Evolutionary conservation across 2,888 invertebrate genomes (phyloP).

Genomic region (Bellardia pandia): DNA sequence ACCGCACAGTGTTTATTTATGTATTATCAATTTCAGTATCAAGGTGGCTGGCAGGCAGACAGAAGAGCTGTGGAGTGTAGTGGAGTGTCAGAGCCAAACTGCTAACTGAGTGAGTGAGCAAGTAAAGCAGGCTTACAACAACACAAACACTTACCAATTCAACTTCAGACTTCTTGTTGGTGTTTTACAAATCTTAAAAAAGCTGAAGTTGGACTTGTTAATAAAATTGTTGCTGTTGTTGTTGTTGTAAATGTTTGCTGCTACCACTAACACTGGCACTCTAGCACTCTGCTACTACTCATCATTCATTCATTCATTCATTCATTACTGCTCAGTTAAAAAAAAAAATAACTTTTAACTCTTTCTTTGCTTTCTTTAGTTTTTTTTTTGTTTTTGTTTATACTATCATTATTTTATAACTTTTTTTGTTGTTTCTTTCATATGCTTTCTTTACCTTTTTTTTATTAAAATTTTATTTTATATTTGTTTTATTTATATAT

Average conservation of each 20-base stretch:
- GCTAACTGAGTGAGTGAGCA: neutral
- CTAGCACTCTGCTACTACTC: neutral
- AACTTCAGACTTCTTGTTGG: neutral
- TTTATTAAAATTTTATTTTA: slow-evolving; percentile 34
- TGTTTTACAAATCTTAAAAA: slow-evolving; percentile 21
- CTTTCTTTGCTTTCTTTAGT: neutral
- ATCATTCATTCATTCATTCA: neutral
- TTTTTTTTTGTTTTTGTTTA: slow-evolving; percentile 34
- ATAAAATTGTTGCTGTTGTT: slow-evolving; percentile 8
- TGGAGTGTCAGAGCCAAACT: neutral
- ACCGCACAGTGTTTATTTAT: slow-evolving; percentile 68
- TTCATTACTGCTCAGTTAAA: neutral
- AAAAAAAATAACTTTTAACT: slow-evolving; percentile 19
- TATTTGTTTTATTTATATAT: slow-evolving; percentile 17
- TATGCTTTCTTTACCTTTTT: slow-evolving; percentile 67
- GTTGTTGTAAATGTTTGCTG: slow-evolving; percentile 39
- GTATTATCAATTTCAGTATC: slow-evolving; percentile 46
- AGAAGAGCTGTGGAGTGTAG: slow-evolving; percentile 32
- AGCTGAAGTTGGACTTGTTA: slow-evolving; percentile 49
- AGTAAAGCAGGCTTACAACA: slow-evolving; percentile 13
- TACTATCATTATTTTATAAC: slow-evolving; percentile 3
- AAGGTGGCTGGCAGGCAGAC: slow-evolving; percentile 49
- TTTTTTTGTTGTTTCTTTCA: slow-evolving; percentile 8
- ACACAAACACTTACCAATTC: neutral
- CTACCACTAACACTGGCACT: neutral